Evolutionary conservation across 2,888 invertebrate species (phyloP), one percentile per base, ranked within the genome.

Genomic region (Pandemis heparana): DNA sequence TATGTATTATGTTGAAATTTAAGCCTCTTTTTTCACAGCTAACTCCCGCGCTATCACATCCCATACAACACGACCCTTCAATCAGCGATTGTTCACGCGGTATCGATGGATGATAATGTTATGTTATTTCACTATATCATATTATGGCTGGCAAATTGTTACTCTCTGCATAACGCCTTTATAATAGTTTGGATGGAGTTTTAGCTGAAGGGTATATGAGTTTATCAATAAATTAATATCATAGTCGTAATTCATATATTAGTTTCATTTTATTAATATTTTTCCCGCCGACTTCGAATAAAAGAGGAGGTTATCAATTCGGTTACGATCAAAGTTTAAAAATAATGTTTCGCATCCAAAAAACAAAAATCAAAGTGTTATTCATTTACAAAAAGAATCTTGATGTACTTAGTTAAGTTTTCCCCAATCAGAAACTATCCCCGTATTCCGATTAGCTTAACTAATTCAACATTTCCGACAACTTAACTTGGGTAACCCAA

Each of bases 31-130:
- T n/a, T 48, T n/a, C 0, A 1, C 72, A 59, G 32, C 51, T 18
- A 60, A 38, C 67, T 73, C 66, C 38, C 32, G 23, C 1, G 16
- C 16, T 38, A 48, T 68, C 10, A n/a, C 56, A 56, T 66, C 12
- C 66, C 73, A 71, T 73, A 75, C 53, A 41, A 48, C 39, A 10
- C 48, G 48, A 41, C 56, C 70, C 67, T 68, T 63, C 65, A 75
- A 79, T 79, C 79, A 77, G 38, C 77, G 75, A 79, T 79, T 79
- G 74, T 76, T 60, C 66, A 75, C 77, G 79, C 66, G 65, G 48
- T 75, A 79, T 79, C 78, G 78, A 79, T 78, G 72, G 73, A 39
- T 18, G 62, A 5, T 56, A 56, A 56, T 56, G 12, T 56, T 56
- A 56, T 23, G 5, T 23, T 56, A 56, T 56, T 23, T 56, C 23